Percentiles rank a stretch among this genome's conserved stretches.
Conservation (phyloP, 2,888 invertebrate genomes). For the Germaria angustata region DNA sequence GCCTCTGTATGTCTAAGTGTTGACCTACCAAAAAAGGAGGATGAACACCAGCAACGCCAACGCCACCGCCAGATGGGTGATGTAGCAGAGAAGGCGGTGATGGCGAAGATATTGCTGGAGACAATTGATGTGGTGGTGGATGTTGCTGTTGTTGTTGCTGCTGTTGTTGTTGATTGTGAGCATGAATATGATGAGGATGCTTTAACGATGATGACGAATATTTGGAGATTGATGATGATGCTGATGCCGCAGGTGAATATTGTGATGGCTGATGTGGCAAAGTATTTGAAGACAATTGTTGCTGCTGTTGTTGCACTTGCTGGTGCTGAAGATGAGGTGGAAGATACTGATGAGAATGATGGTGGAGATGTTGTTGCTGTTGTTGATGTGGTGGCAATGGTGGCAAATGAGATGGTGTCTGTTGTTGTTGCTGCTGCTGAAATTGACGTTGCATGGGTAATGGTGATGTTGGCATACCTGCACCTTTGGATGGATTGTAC, state of each 20-base stretch:
- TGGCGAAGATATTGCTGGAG: constrained; percentile 78
- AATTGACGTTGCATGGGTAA: constrained; percentile 77
- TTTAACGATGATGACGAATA: constrained; percentile 74
- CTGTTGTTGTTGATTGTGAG: constrained; percentile 68
- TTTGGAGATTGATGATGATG: constrained; percentile 73
- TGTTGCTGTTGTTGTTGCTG: constrained; percentile 62
- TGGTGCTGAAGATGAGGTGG: constrained; percentile 58
- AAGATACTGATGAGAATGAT: constrained; percentile 70
- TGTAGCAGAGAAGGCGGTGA: constrained; percentile 79
- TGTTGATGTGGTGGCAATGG: constrained; percentile 61
- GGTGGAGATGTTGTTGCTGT: constrained; percentile 69
- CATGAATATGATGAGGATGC: constrained; percentile 69
- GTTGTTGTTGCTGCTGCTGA: constrained; percentile 64
- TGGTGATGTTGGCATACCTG: constrained; percentile 77
- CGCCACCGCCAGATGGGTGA: constrained; percentile 73
- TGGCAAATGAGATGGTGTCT: constrained; percentile 62
- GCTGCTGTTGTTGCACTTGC: constrained; percentile 51
- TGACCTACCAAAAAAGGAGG: constrained; percentile 78
- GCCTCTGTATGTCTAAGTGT: constrained; percentile 87
- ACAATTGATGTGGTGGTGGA: constrained; percentile 73
- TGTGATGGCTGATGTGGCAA: constrained; percentile 69
- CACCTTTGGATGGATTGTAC: constrained; percentile 73
- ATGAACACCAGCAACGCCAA: constrained; percentile 59
- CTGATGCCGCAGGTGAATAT: constrained; percentile 75
- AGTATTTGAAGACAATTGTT: constrained; percentile 52